Conservation (phyloP, 2,797 vertebrate species). For the Alosa sapidissima region DNA sequence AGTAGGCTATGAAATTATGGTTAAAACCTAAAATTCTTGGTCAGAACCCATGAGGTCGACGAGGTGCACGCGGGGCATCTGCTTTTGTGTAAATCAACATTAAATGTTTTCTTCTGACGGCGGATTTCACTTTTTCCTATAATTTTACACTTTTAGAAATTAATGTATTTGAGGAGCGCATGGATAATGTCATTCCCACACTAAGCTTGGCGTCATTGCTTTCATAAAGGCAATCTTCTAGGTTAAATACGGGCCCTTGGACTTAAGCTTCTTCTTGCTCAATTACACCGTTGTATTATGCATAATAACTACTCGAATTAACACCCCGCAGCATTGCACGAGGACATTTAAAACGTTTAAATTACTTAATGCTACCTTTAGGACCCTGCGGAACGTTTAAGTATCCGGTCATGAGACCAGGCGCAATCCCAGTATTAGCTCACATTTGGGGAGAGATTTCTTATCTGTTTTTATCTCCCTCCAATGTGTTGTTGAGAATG, state of each 20-base stretch:
- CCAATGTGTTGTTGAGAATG: slow-evolving; percentile 23
- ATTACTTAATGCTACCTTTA: slow-evolving; percentile 59
- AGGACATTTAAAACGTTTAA: slow-evolving; percentile 3
- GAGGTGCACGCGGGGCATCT: neutral
- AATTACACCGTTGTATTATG: slow-evolving; percentile 6
- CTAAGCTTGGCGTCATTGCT: neutral
- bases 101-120: neutral
- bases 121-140: neutral
- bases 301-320: slow-evolving; percentile 12
- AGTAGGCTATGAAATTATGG: neutral
- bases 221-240: neutral
- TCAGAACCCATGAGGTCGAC: neutral
- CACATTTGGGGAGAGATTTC: slow-evolving; percentile 71
- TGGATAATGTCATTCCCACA: neutral
- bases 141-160: neutral
- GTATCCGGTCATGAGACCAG: slow-evolving; percentile 69
- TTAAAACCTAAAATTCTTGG: neutral
- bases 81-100: neutral
- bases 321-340: neutral
- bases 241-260: neutral
- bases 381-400: slow-evolving; percentile 77
- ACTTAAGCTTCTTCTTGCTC: neutral
- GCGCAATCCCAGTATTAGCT: slow-evolving; percentile 69
- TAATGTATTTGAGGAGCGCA: neutral
- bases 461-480: slow-evolving; percentile 63